Base-by-base conservation (phyloP, 1,140 invertebrate species). In the Drosophila busckii region DNA sequence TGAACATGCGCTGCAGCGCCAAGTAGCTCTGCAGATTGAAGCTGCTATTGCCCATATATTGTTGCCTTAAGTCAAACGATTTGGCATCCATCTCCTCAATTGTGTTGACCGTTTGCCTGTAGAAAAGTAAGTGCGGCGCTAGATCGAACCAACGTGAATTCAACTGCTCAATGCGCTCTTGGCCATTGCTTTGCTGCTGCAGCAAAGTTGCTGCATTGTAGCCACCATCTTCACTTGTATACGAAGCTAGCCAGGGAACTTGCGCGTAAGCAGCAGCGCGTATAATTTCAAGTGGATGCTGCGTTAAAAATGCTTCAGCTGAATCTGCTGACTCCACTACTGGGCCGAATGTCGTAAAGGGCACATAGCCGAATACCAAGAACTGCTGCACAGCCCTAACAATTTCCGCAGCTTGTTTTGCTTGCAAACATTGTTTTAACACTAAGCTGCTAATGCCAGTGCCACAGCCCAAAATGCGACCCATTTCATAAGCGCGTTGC, bases 331-430 rank as follows among this genome's bases (percentile, higher is more conserved):
- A 10, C 46, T 92, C 91, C 0, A 89, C 68, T 0, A 90, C 88
- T 10, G 90, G 90, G 2, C 89, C 90, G 68, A 91, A 92, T 1
- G 90, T 89, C 9, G 89, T 85, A 45, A 89, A 90, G 10, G 91
- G 91, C 70, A 90, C 89, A 44, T 88, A 90, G 7, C 88, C 59
- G 78, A 89, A 90, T n/a, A 76, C 53, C 3, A 60, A 28, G 15
- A 75, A 69, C 10, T 56, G 13, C 16, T 25, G 22, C 1, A 62
- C 58, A n/a, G 38, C 41, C 8, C 16, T 19, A 2, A 75, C 70
- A 23, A 75, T 66, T 3, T 62, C 41, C 0, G 20, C 12, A 0
- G 89, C 89, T 13, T 89, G 84, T 35, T 88, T 86, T 8, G 86
- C 68, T 58, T 89, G 87, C 2, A 93, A 76, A 80, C 92, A 93